A percentile compares a stretch with the other conserved stretches of the same genome.
Conservation (phyloP, 2,888 invertebrate species). For the Argyresthia albistria region DNA sequence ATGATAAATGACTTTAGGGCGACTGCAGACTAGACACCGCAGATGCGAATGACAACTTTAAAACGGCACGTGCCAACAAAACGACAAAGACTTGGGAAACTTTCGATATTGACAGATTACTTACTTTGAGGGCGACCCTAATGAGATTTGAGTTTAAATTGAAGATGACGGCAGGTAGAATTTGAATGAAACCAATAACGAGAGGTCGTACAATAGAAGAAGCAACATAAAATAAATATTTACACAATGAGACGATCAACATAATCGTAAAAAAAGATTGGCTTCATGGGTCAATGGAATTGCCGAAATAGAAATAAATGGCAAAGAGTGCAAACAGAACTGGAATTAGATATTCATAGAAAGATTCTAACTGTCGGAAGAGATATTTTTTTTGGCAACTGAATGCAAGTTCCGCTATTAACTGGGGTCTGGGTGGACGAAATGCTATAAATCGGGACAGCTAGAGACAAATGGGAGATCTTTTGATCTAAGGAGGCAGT, state of each 20-base stretch:
- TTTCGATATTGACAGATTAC: slow-evolving; percentile 3
- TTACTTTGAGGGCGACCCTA: background rate
- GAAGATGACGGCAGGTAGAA: background rate
- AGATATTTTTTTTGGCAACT: slow-evolving; percentile 30
- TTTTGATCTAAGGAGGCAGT: background rate
- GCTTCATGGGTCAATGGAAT: too few species aligned
- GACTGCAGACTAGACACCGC: background rate
- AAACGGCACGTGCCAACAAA: background rate
- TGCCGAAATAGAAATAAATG: too few species aligned
- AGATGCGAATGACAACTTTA: background rate
- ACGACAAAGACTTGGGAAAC: background rate
- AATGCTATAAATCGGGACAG: slow-evolving; percentile 28
- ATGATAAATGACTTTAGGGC: slow-evolving; percentile 3
- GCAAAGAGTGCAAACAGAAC: background rate
- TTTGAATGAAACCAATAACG: too few species aligned
- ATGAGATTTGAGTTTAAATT: background rate
- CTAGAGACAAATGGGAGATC: slow-evolving; percentile 25
- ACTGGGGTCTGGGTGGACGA: slow-evolving; percentile 12
- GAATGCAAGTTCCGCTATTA: slow-evolving; percentile 25
- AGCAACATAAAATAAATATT: too few species aligned
- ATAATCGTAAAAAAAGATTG: too few species aligned
- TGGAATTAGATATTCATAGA: slow-evolving; percentile 19
- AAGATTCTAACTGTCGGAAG: slow-evolving; percentile 8
- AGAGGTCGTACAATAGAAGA: too few species aligned
- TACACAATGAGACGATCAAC: too few species aligned